phyloP scores from a whole-genome alignment of 2,888 invertebrate genomes.

The Acrobasis consociella region DNA sequence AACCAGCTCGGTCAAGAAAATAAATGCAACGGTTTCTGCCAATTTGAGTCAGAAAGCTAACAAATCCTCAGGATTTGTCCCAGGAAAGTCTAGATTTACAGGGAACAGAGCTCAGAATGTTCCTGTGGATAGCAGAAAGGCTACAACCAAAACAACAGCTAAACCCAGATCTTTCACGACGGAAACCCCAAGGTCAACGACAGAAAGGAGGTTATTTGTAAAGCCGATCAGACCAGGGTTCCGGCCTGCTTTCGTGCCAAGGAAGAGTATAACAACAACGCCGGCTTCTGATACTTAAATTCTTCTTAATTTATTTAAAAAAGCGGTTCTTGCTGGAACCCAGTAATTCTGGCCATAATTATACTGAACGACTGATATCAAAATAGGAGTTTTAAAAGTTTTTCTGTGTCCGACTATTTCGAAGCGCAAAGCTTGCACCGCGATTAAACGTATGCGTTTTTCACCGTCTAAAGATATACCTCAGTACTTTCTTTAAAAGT shows the following conservation, averaged over 20 bases:
- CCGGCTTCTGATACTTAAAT: slow-evolving; percentile 50
- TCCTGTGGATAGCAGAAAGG: slow-evolving; percentile 66
- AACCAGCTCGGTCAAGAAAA: slow-evolving; percentile 46
- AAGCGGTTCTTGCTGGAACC: slow-evolving; percentile 43
- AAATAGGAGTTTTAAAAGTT: slow-evolving; percentile 40
- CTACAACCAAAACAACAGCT: slow-evolving; percentile 35
- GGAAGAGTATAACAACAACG: slow-evolving; percentile 53
- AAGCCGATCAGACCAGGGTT: slow-evolving; percentile 68
- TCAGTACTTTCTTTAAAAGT: too few relatives aligned
- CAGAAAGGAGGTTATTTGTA: slow-evolving; percentile 65
- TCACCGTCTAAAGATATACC: neutral
- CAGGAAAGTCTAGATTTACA: slow-evolving; percentile 63
- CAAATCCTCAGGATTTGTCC: slow-evolving; percentile 62
- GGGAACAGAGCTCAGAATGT: slow-evolving; percentile 68
- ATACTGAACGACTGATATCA: slow-evolving; percentile 49
- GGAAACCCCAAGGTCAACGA: slow-evolving; percentile 64
- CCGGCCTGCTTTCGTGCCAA: slow-evolving; percentile 68
- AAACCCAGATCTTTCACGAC: slow-evolving; percentile 64
- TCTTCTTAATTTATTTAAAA: slow-evolving; percentile 25
- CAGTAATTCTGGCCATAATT: slow-evolving; percentile 61
- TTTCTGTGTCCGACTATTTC: slow-evolving; percentile 47
- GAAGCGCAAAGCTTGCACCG: neutral
- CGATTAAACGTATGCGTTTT: slow-evolving; percentile 23
- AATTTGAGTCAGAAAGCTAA: slow-evolving; percentile 59
- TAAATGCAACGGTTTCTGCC: slow-evolving; percentile 48